Evolutionary conservation across 2,797 vertebrate genomes (phyloP).

Genomic region (Sciaenops ocellatus): DNA sequence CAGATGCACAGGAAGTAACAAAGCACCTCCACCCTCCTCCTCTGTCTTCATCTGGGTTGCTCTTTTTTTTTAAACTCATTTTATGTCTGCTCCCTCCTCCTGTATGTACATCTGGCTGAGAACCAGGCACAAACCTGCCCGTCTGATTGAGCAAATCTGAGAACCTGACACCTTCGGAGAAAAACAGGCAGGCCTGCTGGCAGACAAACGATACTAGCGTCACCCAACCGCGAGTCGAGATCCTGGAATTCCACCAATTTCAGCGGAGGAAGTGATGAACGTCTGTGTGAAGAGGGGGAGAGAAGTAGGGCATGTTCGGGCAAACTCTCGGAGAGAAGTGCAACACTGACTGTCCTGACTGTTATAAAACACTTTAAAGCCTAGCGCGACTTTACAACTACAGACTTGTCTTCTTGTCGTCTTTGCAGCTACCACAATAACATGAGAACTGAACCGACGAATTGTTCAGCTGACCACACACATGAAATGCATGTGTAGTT

Average conservation of each 20-base stretch:
- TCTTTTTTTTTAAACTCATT: constrained; percentile 3
- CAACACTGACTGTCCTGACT: constrained; percentile 47
- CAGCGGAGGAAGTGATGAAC: constrained; percentile 72
- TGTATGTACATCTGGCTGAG: constrained; percentile 42
- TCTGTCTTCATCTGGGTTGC: constrained; percentile 23
- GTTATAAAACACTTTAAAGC: constrained; percentile 39
- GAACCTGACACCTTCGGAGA: constrained; percentile 71
- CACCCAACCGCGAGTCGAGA: constrained; percentile 62
- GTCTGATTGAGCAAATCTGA: constrained; percentile 67
- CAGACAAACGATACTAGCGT: constrained; percentile 69
- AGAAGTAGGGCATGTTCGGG: constrained; percentile 65
- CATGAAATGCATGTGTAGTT: constrained; percentile 32
- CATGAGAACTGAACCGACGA: constrained; percentile 21
- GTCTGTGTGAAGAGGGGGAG: constrained; percentile 24
- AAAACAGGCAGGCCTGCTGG: constrained; percentile 69
- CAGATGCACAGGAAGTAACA: constrained; percentile 53
- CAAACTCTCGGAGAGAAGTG: constrained; percentile 58
- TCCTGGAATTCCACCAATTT: constrained; percentile 80
- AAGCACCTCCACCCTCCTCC: constrained; percentile 17
- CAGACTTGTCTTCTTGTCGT: constrained; percentile 17
- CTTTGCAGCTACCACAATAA: constrained; percentile 15
- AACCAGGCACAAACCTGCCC: constrained; percentile 69
- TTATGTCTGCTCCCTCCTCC: constrained; percentile 20
- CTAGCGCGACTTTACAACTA: constrained; percentile 24
- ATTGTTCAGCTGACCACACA: constrained; percentile 51